These are phyloP conservation scores for Lutjanus erythropterus DNA, from an alignment of 2,113 vertebrate species.

Conservation along the genomic window DNA sequence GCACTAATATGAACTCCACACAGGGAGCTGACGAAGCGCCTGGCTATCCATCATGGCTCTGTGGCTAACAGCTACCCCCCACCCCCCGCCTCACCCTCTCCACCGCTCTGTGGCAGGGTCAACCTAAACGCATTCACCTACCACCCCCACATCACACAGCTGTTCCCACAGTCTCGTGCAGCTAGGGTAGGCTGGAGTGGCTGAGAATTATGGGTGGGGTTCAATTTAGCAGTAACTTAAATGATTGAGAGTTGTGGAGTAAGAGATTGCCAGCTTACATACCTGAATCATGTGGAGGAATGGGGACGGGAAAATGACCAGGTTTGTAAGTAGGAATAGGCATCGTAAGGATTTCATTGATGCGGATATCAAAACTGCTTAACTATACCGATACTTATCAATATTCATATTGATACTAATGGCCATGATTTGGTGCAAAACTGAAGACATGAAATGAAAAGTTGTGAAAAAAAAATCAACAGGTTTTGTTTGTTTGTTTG, in stretches of 20 bases:
- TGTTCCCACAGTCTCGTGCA: slow-evolving; percentile 56
- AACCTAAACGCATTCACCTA: slow-evolving; percentile 54
- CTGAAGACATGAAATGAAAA: no score
- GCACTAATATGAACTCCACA: slow-evolving; percentile 58
- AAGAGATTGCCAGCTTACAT: not conserved
- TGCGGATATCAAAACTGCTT: no score
- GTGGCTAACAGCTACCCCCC: slow-evolving; percentile 69
- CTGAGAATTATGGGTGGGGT: slow-evolving; percentile 20
- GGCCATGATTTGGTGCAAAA: no score
- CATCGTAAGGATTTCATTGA: no score
- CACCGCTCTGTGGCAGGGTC: slow-evolving; percentile 59
- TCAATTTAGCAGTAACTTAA: slow-evolving; percentile 23
- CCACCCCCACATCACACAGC: slow-evolving; percentile 16
- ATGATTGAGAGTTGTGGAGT: not conserved
- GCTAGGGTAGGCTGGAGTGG: slow-evolving; percentile 7
- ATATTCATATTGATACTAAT: no score
- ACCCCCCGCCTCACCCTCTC: slow-evolving; percentile 37
- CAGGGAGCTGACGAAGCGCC: slow-evolving; percentile 20
- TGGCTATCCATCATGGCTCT: slow-evolving; percentile 65
- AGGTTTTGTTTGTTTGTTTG: no score
- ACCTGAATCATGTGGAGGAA: not conserved
- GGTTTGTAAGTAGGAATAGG: no score
- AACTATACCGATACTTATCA: no score
- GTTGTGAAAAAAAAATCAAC: no score
- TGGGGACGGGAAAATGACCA: not conserved